Evolutionary conservation across 2,113 vertebrate species (phyloP), one percentile per base, ranked within the genome.

Genomic region (Baryphthengus martii): DNA sequence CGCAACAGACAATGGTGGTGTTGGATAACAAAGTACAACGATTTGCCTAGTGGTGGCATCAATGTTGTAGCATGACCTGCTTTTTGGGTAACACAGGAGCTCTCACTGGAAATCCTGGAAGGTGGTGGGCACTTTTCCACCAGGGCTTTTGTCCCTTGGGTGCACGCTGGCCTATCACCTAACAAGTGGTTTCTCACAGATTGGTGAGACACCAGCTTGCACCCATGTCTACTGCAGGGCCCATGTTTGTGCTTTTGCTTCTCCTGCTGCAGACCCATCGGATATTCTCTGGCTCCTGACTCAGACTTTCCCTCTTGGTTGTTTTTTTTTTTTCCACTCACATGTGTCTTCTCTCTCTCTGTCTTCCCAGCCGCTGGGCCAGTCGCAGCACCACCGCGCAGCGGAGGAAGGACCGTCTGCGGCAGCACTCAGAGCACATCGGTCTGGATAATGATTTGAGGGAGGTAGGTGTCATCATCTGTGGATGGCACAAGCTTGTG

Each of bases 371-470:
- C 95, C 99, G 99, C 96, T 99, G 99, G 99, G 98, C 98, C 62
- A 98, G 98, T 90, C 99, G 99, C 66, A 98, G 98, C 19, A 97
- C 98, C 28, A 98, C 98, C 7, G 88, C 99, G 0, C 98, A 99
- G 91, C 98, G 99, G 23, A 98, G 98, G 91, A 98, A 98, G 52
- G 98, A 99, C 18, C 97, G 98, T 53, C 98, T 98, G 61, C 98
- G 98, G 55, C 99, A 97, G 77, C 98, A 96, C 78, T 97, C 98
- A 0, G 99, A 99, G 28, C 98, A 99, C 55, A 96, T 98, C 2
- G 97, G 97, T 21, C 95, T 98, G 89, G 99, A 99, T 96, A 99
- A 97, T 2, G 99, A 99, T 45, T 83, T 98, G 62, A 98, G 98
- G 97, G 99, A 99, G 98, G 99, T 99, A 98, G 37, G 96, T 97